phyloP scores from a whole-genome alignment of 2,888 invertebrate species.

The Miltochrista miniata region DNA sequence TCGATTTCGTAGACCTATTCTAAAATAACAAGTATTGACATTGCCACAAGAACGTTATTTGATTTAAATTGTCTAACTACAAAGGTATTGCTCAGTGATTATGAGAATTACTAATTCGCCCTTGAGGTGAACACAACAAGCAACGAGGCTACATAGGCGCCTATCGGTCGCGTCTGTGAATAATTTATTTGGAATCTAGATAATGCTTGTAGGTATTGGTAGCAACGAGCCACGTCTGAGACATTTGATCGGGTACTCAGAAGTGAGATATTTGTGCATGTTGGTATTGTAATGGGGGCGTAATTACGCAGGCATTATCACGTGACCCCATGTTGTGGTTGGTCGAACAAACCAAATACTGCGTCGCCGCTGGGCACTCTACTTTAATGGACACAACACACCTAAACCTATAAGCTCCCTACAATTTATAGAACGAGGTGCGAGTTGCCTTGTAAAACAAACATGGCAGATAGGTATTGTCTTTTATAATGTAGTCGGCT shows the following conservation, averaged over 20 bases:
- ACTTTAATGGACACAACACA: conserved; percentile 51
- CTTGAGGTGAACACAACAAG: conserved; percentile 46
- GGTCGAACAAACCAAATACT: conserved; percentile 44
- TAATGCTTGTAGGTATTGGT: conserved; percentile 71
- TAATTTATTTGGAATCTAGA: conserved; percentile 74
- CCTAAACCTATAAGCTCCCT: conserved; percentile 36
- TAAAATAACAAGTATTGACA: conserved; percentile 14
- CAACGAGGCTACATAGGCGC: conserved; percentile 43
- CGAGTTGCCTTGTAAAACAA: conserved; percentile 4
- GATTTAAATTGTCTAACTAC: conserved; percentile 11
- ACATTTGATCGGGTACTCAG: conserved; percentile 78
- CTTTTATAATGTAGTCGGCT: conserved; percentile 15
- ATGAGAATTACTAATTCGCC: conserved; percentile 43
- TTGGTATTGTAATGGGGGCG: conserved; percentile 64
- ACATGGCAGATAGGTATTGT: conserved; percentile 1
- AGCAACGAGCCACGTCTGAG: conserved; percentile 75
- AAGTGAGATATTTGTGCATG: conserved; percentile 66
- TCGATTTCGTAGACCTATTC: conserved; percentile 24
- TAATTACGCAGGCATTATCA: conserved; percentile 79
- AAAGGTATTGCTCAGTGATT: conserved; percentile 34
- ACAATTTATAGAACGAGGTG: conserved; percentile 8
- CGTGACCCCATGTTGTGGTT: conserved; percentile 79
- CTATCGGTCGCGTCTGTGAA: conserved; percentile 63
- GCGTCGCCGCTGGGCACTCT: conserved; percentile 48
- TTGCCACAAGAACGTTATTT: conserved; percentile 3